These are phyloP conservation scores for Telmatherina bonti DNA, from an alignment of 2,797 vertebrate species.

Conservation along the genomic window DNA sequence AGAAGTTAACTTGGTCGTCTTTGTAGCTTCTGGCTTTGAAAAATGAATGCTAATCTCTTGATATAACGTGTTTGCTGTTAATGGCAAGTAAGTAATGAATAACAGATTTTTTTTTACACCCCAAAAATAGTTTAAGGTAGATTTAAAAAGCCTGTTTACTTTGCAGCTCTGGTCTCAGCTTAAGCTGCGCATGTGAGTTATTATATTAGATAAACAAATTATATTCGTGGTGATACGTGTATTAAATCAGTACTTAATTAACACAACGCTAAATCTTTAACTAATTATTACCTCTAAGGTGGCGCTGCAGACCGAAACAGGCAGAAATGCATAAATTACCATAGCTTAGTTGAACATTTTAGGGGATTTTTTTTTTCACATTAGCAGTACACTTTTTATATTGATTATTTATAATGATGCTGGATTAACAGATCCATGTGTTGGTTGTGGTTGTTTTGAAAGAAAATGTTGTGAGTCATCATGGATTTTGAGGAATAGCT, in stretches of 20 bases:
- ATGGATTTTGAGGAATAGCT: no score
- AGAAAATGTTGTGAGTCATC: no score
- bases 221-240: no score
- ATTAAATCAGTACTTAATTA: background rate
- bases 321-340: no score
- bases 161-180: background rate
- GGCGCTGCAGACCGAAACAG: no score
- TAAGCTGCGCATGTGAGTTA: no score
- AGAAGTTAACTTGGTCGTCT: background rate
- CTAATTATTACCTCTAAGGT: no score
- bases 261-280: no score
- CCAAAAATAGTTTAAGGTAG: background rate
- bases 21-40: background rate
- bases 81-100: background rate
- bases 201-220: no score
- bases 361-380: no score
- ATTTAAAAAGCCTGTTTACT: background rate
- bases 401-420: background rate
- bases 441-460: background rate
- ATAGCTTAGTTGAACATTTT: no score
- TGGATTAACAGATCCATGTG: background rate
- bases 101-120: background rate
- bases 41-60: background rate
- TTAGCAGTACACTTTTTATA: background rate
- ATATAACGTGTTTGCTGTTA: background rate